A percentile compares a stretch with the other conserved stretches of the same genome.
phyloP scores from a whole-genome alignment of 2,888 invertebrate species.

The Drosophila pseudotalamancana region DNA sequence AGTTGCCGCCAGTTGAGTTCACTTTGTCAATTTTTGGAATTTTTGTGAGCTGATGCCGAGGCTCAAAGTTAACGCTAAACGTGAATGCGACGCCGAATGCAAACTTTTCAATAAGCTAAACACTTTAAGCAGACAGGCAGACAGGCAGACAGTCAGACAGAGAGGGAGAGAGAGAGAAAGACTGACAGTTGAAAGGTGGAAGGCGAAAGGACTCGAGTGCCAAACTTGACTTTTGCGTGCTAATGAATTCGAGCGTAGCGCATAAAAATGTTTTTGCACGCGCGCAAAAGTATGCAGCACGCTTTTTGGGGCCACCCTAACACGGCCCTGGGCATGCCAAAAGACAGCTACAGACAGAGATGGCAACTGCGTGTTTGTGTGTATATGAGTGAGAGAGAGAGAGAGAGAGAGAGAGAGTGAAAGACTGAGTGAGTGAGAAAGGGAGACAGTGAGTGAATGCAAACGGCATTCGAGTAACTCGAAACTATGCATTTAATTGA shows the following conservation, averaged over 20 bases:
- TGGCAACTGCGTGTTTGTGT: too few relatives aligned
- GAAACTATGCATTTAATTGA: slow-evolving; percentile 79
- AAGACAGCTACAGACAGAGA: too few relatives aligned
- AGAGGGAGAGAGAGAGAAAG: background rate
- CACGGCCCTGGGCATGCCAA: slow-evolving; percentile 1
- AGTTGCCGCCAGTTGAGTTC: slow-evolving; percentile 57
- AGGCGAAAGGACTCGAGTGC: slow-evolving; percentile 8
- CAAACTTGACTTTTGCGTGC: slow-evolving; percentile 57
- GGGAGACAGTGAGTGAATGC: slow-evolving; percentile 23
- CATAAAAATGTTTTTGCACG: slow-evolving; percentile 69
- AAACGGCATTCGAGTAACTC: slow-evolving; percentile 55
- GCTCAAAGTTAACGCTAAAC: slow-evolving; percentile 50
- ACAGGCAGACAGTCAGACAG: slow-evolving; percentile 44
- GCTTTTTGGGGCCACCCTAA: slow-evolving; percentile 20
- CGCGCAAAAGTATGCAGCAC: slow-evolving; percentile 63
- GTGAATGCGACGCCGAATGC: slow-evolving; percentile 63
- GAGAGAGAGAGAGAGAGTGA: too few relatives aligned
- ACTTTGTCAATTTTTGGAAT: slow-evolving; percentile 61
- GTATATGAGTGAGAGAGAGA: background rate
- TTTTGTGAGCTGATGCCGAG: slow-evolving; percentile 20
- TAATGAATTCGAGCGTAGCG: slow-evolving; percentile 73
- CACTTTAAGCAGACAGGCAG: slow-evolving; percentile 61
- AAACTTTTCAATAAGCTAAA: slow-evolving; percentile 79
- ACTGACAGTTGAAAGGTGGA: background rate
- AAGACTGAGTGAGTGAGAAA: background rate